Evolutionary conservation across 2,797 vertebrate species (phyloP).

Genomic region (Halcyon chelicuti): DNA sequence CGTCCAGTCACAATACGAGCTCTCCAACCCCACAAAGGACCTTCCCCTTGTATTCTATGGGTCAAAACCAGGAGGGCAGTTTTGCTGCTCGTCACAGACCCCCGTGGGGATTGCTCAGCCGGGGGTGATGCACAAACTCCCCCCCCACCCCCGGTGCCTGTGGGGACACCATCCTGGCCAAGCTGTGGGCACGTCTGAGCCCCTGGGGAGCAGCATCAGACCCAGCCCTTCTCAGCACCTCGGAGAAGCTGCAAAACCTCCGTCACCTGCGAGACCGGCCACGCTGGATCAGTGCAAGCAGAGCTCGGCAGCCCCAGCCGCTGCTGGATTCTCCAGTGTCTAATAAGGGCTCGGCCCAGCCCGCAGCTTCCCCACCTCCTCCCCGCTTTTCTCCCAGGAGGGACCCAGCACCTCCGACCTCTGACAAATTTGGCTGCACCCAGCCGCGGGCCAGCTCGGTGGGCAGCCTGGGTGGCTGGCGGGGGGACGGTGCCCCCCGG

Average conservation of each 20-base stretch:
- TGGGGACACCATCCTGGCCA: accelerated
- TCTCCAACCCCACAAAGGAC: background rate
- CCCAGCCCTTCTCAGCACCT: background rate
- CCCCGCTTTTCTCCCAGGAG: background rate
- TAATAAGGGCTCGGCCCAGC: background rate
- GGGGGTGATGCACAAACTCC: background rate
- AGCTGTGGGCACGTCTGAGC: background rate
- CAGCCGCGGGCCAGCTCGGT: background rate
- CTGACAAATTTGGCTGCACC: background rate
- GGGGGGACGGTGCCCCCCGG: background rate
- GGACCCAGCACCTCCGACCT: background rate
- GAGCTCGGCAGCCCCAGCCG: background rate
- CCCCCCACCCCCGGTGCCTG: accelerated
- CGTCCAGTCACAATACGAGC: accelerated
- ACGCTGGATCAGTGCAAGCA: background rate
- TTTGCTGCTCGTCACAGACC: background rate
- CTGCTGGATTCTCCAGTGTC: conserved; percentile 7
- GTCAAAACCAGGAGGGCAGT: background rate
- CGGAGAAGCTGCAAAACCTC: background rate
- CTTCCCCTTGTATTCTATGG: background rate
- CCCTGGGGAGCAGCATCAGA: background rate
- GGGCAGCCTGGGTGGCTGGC: background rate
- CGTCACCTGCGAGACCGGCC: background rate
- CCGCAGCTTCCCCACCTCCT: background rate
- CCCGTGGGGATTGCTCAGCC: accelerated